These are phyloP conservation scores for Bufo gargarizans DNA, from an alignment of 2,113 vertebrate species.

Conservation along the genomic window DNA sequence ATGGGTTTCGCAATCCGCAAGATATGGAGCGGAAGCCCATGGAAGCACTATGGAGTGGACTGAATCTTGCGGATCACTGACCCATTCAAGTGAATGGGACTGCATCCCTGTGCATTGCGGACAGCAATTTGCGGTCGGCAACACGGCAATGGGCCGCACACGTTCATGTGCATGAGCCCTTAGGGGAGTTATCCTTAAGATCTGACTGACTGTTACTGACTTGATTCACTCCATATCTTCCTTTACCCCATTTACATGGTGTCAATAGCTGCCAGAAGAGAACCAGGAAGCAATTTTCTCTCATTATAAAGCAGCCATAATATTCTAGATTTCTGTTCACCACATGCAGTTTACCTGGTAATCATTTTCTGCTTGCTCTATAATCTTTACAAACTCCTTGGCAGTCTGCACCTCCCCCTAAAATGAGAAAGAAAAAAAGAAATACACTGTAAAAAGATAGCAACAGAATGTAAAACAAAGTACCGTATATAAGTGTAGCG, in stretches of 20 bases:
- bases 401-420: conserved; percentile 84
- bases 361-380: conserved; percentile 91
- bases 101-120: too few relatives aligned
- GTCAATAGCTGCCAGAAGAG: neutral
- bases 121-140: too few relatives aligned
- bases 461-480: neutral
- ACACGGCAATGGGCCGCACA: too few relatives aligned
- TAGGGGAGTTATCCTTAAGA: too few relatives aligned
- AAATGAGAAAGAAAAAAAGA: neutral
- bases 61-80: too few relatives aligned
- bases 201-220: neutral
- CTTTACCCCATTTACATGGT: neutral
- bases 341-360: conserved; percentile 84
- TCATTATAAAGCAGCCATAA: neutral
- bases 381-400: conserved; percentile 93
- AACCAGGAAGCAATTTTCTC: neutral
- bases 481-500: neutral
- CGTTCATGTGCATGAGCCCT: too few relatives aligned
- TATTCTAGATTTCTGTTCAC: neutral
- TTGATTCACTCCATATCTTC: neutral
- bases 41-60: too few relatives aligned
- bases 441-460: neutral
- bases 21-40: too few relatives aligned
- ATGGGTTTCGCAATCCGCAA: too few relatives aligned
- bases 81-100: too few relatives aligned